Base-by-base conservation (phyloP, 1,140 invertebrate genomes). In the Hyphantria cunea region DNA sequence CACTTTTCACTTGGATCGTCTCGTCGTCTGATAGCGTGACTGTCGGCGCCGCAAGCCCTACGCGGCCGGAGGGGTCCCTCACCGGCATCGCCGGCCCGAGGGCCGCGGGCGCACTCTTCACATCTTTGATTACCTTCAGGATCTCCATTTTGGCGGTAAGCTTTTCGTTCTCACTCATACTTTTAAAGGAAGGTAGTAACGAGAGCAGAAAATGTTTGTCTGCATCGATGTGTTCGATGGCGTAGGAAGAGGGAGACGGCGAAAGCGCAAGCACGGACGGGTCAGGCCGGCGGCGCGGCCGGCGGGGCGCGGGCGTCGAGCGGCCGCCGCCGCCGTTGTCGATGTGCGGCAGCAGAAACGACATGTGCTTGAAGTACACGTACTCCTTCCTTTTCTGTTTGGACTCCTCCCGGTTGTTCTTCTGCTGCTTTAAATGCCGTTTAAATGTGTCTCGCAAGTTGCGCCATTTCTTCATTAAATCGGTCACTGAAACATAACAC, bases 281-380 rank as follows among this genome's bases (percentile, higher is more conserved):
- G 17, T 25, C 17, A 25, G 1, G 17, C 5, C 48, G 53, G 10
- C 14, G 60, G 42, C 32, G 42, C 13, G 33, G 14, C 10, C 14
- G 32, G 5, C 5, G 17, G 17, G 17, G 1, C 17, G 17, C 17
- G 25, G 31, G 11, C 33, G 53, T 17, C 44, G 49, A 15, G 37
- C 50, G 25, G 39, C 15, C 13, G 11, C 17, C 17, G 17, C 17
- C 58, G 48, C 15, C 54, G 0, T 50, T 50, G 0, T 50, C 9
- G 9, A 78, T 47, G 45, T 82, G 73, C 7, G 76, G 74, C 10
- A 74, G 56, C 4, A 80, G 49, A 48, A 79, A 78, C 51, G 72
- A 51, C 76, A 82, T 76, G 60, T 80, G 70, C 32, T 78, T 76
- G 65, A 76, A 79, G 64, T 76, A 82, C 9, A 82, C 77, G 61